These are phyloP conservation scores for Sitta carolinensis DNA, from an alignment of 2,797 vertebrate genomes.

Conservation along the genomic window DNA sequence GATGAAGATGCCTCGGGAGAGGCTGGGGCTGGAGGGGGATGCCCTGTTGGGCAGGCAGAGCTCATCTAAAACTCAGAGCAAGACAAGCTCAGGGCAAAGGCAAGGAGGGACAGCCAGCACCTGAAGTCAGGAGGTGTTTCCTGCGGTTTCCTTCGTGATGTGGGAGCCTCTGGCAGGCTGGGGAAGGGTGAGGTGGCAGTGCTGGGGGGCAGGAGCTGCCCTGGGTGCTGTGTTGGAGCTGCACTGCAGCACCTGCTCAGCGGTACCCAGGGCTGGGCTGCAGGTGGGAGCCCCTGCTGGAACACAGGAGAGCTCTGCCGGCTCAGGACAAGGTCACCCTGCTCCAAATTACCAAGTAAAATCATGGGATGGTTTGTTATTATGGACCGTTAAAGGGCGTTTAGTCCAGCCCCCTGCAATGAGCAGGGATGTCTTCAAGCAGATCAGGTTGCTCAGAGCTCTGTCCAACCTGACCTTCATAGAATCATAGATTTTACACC, in stretches of 20 bases:
- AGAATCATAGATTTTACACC: background rate
- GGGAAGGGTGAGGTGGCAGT: background rate
- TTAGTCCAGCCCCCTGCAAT: background rate
- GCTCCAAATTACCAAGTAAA: background rate
- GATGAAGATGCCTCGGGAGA: rapidly evolving
- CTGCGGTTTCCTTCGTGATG: background rate
- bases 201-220: background rate
- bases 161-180: background rate
- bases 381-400: background rate
- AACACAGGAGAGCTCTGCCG: background rate
- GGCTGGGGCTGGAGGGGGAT: background rate
- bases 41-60: background rate
- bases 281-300: background rate
- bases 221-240: background rate
- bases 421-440: background rate
- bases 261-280: background rate
- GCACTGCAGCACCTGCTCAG: background rate
- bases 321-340: background rate
- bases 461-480: background rate
- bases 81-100: background rate
- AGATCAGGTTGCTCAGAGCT: background rate
- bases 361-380: background rate
- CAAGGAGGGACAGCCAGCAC: rapidly evolving
- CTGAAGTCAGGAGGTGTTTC: background rate
- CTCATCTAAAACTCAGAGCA: background rate